Evolutionary conservation across 1,140 invertebrate genomes (phyloP).

Genomic region (Goniozus legneri): DNA sequence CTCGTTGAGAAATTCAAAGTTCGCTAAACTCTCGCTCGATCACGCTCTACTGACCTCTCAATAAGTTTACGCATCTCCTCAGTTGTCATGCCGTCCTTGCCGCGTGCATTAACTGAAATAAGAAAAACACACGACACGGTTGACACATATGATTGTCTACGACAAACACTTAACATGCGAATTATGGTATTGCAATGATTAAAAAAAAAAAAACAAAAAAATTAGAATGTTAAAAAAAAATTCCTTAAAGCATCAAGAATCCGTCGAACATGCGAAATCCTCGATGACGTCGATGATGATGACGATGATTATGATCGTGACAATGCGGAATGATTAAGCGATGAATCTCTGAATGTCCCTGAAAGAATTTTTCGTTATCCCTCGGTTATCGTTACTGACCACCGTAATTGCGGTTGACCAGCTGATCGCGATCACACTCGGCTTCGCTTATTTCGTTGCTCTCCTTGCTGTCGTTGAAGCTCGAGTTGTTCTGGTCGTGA

Average conservation of each 20-base stretch:
- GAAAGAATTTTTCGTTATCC: too few species aligned
- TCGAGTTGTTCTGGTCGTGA: slow-evolving; percentile 69
- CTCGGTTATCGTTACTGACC: slow-evolving; percentile 64
- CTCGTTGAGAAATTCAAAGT: too few species aligned
- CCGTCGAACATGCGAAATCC: slow-evolving; percentile 28
- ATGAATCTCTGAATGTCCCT: too few species aligned
- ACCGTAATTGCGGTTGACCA: slow-evolving; percentile 69
- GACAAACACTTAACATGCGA: slow-evolving; percentile 45
- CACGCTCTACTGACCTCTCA: slow-evolving; percentile 77
- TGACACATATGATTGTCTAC: slow-evolving; percentile 50
- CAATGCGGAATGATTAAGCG: too few species aligned
- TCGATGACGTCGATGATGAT: too few species aligned
- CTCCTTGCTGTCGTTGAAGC: slow-evolving; percentile 86
- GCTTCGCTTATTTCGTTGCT: slow-evolving; percentile 91
- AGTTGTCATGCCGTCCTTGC: slow-evolving; percentile 86
- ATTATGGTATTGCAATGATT: slow-evolving; percentile 22
- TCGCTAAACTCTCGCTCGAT: slow-evolving; percentile 28
- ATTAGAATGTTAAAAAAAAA: slow-evolving; percentile 14
- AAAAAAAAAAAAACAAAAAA: slow-evolving; percentile 16
- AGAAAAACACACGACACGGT: slow-evolving; percentile 56
- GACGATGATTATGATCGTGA: too few species aligned
- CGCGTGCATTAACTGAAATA: slow-evolving; percentile 70
- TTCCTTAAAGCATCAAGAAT: slow-evolving; percentile 20
- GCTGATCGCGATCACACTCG: slow-evolving; percentile 81
- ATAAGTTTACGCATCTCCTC: slow-evolving; percentile 94